Conservation (phyloP, 2,888 invertebrate genomes). For the Parapristionchus giblindavisi region DNA sequence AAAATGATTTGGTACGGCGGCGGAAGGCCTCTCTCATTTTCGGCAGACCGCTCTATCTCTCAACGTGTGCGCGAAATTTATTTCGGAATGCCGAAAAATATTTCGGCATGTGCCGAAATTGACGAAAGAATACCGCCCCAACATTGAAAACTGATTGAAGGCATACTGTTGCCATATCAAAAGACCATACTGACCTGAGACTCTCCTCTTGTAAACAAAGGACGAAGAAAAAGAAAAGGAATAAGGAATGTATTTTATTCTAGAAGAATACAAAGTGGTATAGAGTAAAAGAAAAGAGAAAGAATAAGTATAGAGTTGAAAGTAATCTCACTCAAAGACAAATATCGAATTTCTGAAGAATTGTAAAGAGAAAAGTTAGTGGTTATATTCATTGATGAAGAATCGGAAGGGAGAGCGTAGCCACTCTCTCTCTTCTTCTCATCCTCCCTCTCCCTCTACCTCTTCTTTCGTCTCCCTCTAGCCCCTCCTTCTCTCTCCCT, state of each 20-base stretch:
- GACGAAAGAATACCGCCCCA: no score
- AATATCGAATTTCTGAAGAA: not conserved
- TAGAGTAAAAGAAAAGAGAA: conserved; percentile 1
- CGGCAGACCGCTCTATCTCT: no score
- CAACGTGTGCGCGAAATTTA: no score
- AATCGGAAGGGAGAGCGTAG: not conserved
- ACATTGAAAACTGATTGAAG: no score
- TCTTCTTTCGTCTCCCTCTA: not conserved
- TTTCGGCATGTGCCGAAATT: no score
- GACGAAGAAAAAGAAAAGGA: conserved; percentile 7
- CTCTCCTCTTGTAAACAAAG: not conserved
- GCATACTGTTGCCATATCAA: no score
- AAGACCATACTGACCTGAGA: no score
- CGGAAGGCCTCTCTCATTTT: no score
- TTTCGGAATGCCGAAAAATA: no score
- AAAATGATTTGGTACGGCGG: no score
- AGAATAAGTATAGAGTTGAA: not conserved
- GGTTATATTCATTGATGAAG: no score
- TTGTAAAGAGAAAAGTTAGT: no score
- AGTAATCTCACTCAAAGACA: not conserved
- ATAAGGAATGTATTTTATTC: not conserved
- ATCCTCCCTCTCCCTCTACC: not conserved
- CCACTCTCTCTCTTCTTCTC: not conserved
- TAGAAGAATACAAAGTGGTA: not conserved
- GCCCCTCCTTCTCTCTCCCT: not conserved